Evolutionary conservation across 1,140 invertebrate species (phyloP), one percentile per base, ranked within the genome.

Genomic region (Aricia agestis): DNA sequence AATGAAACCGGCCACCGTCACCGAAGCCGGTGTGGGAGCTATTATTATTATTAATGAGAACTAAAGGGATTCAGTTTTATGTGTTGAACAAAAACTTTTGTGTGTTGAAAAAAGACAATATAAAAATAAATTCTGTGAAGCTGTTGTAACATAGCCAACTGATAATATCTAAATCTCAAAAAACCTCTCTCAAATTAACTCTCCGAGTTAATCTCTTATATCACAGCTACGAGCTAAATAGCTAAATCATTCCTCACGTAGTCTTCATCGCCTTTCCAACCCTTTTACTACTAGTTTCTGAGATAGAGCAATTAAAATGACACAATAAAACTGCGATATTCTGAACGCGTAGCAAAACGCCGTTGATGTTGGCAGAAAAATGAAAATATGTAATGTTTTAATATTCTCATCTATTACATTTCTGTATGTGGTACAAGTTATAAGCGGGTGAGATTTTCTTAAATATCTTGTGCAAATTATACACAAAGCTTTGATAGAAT

Each of bases 341-440:
- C 45, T 4, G 10, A 52, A 52, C 45, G 45, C 36, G 36, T 36
- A 36, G 36, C 36, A 36, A 52, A 82, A 79, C 70, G 76, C 74
- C 82, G 82, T 83, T 31, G 59, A 10, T 63, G 19, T 25, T 63
- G 83, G 82, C 79, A 82, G 83, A 82, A 79, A 83, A 84, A 84
- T 80, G 80, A 85, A 87, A 88, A 87, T 88, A 88, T 89, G 87
- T 89, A 88, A 89, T 89, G 85, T 88, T 88, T 86, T 87, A 89
- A 89, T 89, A 86, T 87, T 88, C 82, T 80, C 83, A 89, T 89
- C 85, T 82, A 81, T 86, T 76, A 76, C 74, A 70, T 68, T 76
- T 73, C 77, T 82, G 58, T 68, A 66, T 72, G 68, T 73, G 76
- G 79, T 76, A 4, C 59, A 83, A 82, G 73, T 66, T 31, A 78